phyloP scores from a whole-genome alignment of 1,140 invertebrate species.

The Oryctes rhinoceros region DNA sequence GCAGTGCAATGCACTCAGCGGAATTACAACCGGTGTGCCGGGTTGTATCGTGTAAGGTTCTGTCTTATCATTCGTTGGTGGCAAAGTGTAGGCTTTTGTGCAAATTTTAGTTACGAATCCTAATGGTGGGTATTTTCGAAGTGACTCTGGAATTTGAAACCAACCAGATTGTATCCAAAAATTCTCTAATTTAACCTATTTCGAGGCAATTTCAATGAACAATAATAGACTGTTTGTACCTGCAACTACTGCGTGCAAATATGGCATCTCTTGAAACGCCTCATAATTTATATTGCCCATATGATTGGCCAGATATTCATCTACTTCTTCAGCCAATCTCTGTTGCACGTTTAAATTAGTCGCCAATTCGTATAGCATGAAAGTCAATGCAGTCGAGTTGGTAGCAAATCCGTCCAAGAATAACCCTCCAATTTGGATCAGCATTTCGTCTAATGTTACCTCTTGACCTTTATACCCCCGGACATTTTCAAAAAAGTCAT shows the following conservation, averaged over 20 bases:
- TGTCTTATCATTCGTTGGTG: conserved; percentile 24
- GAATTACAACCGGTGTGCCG: conserved; percentile 55
- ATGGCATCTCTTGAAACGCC: background rate
- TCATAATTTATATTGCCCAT: background rate
- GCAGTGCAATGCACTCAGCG: conserved; percentile 50
- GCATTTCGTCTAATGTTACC: background rate
- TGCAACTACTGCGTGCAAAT: conserved; percentile 10
- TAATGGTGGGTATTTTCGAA: background rate
- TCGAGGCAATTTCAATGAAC: no score
- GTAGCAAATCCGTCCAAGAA: conserved; percentile 27
- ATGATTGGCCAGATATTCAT: background rate
- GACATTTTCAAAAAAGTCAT: conserved; percentile 27
- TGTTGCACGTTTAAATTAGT: conserved; percentile 12
- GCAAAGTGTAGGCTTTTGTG: conserved; percentile 48
- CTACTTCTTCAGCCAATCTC: conserved; percentile 25
- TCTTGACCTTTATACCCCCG: background rate
- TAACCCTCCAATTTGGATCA: conserved; percentile 19
- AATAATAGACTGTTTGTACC: background rate
- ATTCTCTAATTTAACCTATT: background rate
- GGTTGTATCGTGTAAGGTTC: conserved; percentile 41
- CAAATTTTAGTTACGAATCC: background rate
- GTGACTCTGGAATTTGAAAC: background rate
- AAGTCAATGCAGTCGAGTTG: background rate
- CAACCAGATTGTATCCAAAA: background rate
- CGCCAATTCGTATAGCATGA: conserved; percentile 28